phyloP scores from a whole-genome alignment of 2,113 vertebrate genomes.

The Hylia prasina region DNA sequence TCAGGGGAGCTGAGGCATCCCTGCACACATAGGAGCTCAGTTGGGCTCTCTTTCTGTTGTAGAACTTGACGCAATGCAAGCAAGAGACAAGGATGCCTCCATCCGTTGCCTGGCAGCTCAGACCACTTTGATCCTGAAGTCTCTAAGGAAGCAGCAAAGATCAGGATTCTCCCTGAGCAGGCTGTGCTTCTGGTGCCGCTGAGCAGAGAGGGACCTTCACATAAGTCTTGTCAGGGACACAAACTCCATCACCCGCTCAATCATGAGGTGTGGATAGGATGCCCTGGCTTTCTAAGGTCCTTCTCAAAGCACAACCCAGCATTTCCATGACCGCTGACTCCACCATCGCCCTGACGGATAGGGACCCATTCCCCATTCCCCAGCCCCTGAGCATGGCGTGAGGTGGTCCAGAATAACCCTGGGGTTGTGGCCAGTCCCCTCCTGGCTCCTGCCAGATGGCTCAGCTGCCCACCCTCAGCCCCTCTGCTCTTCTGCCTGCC shows the following conservation, averaged over 20 bases:
- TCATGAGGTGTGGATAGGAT: not conserved
- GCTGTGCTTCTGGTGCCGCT: not conserved
- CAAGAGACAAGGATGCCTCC: not conserved
- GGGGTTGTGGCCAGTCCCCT: not conserved
- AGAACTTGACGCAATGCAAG: not conserved
- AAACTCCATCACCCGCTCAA: not conserved
- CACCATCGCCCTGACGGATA: not conserved
- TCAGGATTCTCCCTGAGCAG: accelerated
- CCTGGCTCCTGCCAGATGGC: no score
- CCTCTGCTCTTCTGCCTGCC: no score
- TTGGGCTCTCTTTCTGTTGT: no score
- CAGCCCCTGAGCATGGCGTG: not conserved
- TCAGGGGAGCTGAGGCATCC: not conserved
- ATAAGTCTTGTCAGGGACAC: not conserved
- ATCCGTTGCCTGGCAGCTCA: not conserved
- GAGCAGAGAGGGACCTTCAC: not conserved
- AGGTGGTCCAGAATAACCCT: not conserved
- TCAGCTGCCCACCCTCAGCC: no score
- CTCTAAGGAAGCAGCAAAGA: accelerated
- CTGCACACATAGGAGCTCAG: no score
- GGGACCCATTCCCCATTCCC: not conserved
- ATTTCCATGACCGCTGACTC: not conserved
- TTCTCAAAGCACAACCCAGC: not conserved
- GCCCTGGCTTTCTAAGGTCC: not conserved
- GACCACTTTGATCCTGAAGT: not conserved